These are phyloP conservation scores for Caenorhabditis japonica DNA, from an alignment of 2,888 invertebrate species.

Conservation along the genomic window DNA sequence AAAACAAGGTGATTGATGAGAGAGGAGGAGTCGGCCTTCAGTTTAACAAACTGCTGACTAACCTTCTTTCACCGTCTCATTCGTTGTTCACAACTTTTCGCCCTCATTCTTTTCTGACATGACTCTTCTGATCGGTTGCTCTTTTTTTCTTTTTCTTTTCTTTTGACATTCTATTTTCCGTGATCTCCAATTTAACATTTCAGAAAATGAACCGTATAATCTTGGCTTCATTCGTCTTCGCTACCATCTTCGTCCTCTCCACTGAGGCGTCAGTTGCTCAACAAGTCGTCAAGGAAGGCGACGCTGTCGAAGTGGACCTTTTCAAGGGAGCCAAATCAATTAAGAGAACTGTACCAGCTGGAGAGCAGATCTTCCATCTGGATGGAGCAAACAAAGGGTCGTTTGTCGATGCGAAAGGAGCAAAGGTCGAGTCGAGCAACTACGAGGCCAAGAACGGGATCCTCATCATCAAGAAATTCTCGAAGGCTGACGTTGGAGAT, in stretches of 20 bases:
- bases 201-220: too few relatives aligned
- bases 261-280: too few relatives aligned
- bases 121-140: too few relatives aligned
- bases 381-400: slow-evolving; percentile 36
- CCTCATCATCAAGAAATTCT: slow-evolving; percentile 49
- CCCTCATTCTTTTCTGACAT: too few relatives aligned
- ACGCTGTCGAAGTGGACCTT: slow-evolving; percentile 12
- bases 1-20: slow-evolving; percentile 44
- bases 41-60: slow-evolving; percentile 29
- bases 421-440: slow-evolving; percentile 39
- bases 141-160: too few relatives aligned
- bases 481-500: slow-evolving; percentile 42
- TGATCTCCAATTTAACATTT: too few relatives aligned
- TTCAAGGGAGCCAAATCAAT: slow-evolving; percentile 38
- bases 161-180: too few relatives aligned
- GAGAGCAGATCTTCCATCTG: slow-evolving; percentile 38
- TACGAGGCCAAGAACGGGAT: slow-evolving; percentile 32
- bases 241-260: too few relatives aligned
- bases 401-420: slow-evolving; percentile 36
- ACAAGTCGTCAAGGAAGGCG: slow-evolving; percentile 17
- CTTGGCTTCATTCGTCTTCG: too few relatives aligned
- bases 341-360: slow-evolving; percentile 27
- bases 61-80: slow-evolving; percentile 8
- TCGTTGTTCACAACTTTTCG: too few relatives aligned
- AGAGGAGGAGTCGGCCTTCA: slow-evolving; percentile 18